Conservation (phyloP, 2,888 invertebrate species). For the Amiota minor region DNA sequence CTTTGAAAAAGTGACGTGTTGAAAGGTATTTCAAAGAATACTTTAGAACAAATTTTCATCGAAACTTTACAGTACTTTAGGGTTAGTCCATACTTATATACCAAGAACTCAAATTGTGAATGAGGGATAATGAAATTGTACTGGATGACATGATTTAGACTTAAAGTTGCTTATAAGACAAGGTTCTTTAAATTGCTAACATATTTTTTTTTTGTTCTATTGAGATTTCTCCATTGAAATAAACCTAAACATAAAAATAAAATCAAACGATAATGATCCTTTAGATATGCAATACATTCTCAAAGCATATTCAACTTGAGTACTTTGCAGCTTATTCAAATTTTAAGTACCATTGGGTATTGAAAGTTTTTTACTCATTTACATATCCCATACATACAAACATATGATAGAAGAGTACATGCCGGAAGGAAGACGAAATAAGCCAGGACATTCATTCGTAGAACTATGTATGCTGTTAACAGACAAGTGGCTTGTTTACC, state of each 20-base stretch:
- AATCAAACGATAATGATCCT: slow-evolving; percentile 32
- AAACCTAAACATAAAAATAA: slow-evolving; percentile 33
- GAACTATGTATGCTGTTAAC: too few species aligned
- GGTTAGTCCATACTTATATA: neutral
- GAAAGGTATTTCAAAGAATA: slow-evolving; percentile 8
- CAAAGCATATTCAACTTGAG: neutral
- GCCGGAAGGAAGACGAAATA: too few species aligned
- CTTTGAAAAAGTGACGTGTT: neutral
- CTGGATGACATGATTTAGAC: neutral
- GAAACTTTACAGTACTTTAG: slow-evolving; percentile 1
- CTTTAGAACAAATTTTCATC: slow-evolving; percentile 10
- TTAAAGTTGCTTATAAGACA: neutral
- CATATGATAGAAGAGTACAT: neutral
- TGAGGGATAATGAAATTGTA: too few species aligned
- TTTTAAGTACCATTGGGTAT: slow-evolving; percentile 15
- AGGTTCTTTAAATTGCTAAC: neutral
- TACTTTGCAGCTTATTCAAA: slow-evolving; percentile 15
- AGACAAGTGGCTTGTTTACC: neutral
- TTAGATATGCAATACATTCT: slow-evolving; percentile 27
- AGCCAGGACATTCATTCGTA: too few species aligned
- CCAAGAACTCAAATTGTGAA: too few species aligned
- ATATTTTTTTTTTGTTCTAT: neutral
- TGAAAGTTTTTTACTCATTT: neutral
- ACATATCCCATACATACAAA: neutral
- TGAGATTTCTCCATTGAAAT: neutral